Evolutionary conservation across 2,797 vertebrate genomes (phyloP).

Genomic region (Sternarchorhynchus goeldii): DNA sequence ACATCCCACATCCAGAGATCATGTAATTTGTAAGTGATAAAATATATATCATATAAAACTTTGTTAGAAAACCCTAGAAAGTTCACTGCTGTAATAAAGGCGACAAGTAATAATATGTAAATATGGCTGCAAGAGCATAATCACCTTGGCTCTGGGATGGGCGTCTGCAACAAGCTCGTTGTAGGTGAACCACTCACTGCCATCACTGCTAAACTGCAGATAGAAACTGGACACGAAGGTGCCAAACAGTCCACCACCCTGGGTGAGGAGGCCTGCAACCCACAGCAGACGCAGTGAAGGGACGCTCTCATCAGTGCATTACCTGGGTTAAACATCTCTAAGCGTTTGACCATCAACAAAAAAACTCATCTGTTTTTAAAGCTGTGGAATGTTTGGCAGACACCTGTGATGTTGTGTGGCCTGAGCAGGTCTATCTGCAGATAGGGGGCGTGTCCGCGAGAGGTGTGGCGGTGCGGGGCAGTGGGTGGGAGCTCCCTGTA

Average conservation of each 20-base stretch:
- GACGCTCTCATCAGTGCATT: background rate
- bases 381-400: background rate
- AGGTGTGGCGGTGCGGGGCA: constrained; percentile 63
- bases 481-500: constrained; percentile 65
- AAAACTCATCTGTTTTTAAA: too few species aligned
- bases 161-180: constrained; percentile 67
- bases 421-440: constrained; percentile 81
- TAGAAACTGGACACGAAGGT: constrained; percentile 79
- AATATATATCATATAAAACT: too few species aligned
- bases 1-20: background rate
- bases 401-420: constrained; percentile 84
- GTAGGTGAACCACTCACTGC: constrained; percentile 77
- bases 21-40: background rate
- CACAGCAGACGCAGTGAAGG: background rate
- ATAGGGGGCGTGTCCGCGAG: constrained; percentile 63
- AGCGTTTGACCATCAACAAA: background rate
- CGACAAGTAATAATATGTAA: too few species aligned
- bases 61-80: too few species aligned
- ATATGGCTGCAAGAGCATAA: background rate
- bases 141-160: constrained; percentile 75
- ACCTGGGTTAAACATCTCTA: background rate
- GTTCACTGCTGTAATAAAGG: too few species aligned
- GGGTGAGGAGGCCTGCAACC: constrained; percentile 77
- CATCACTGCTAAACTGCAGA: constrained; percentile 82
- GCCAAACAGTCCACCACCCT: constrained; percentile 73